These are phyloP conservation scores for Lissonota sp. DNA, from an alignment of 2,888 invertebrate species.

Conservation along the genomic window DNA sequence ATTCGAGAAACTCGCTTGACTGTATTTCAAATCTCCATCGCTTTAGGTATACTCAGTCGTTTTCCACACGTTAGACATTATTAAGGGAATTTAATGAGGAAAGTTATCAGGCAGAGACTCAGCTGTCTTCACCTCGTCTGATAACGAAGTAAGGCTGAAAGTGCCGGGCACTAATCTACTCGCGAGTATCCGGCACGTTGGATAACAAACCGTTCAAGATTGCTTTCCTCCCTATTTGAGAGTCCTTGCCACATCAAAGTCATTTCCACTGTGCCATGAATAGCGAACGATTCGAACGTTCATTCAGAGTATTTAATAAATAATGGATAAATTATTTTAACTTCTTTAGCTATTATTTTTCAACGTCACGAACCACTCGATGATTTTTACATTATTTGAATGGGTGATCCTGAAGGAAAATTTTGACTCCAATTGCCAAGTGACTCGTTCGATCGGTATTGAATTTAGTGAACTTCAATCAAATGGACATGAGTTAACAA, in stretches of 20 bases:
- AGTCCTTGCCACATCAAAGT: background rate
- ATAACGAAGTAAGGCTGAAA: conserved; percentile 4
- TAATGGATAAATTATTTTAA: too few relatives aligned
- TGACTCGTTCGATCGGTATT: too few relatives aligned
- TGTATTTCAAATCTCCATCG: background rate
- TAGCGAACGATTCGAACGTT: too few relatives aligned
- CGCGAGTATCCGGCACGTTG: conserved; percentile 37
- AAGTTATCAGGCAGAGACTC: conserved; percentile 67
- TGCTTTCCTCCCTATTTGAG: conserved; percentile 1
- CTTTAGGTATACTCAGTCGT: background rate
- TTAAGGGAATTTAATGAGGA: conserved; percentile 73
- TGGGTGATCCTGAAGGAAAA: too few relatives aligned
- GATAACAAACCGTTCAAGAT: conserved; percentile 58
- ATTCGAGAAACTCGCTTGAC: conserved; percentile 17
- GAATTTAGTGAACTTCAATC: too few relatives aligned
- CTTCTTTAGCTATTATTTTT: too few relatives aligned
- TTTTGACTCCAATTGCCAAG: too few relatives aligned
- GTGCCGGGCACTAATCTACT: conserved; percentile 34
- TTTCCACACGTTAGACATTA: conserved; percentile 8
- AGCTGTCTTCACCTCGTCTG: conserved; percentile 27
- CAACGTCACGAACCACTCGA: too few relatives aligned
- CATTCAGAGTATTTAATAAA: too few relatives aligned
- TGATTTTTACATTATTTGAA: too few relatives aligned
- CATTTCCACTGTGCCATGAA: background rate
- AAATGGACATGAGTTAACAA: too few relatives aligned